Percentiles rank a stretch among this genome's conserved stretches.
phyloP scores from a whole-genome alignment of 23 tunicate species.

The Phallusia fumigata region DNA sequence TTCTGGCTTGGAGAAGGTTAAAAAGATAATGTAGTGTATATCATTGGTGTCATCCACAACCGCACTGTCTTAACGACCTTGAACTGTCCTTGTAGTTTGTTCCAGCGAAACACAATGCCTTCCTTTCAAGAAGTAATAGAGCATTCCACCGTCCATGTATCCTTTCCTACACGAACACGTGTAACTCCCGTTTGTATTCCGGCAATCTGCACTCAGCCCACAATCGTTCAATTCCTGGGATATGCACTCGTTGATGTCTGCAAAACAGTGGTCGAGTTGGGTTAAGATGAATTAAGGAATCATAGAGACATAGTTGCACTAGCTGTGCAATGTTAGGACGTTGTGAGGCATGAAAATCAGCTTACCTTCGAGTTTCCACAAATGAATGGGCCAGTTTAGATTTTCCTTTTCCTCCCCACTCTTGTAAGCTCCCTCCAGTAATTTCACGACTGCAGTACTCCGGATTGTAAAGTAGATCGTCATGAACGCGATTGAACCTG shows the following conservation, averaged over 20 bases:
- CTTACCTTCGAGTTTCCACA: constrained; percentile 1
- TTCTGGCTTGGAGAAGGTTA: no score
- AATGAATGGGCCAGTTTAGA: not conserved
- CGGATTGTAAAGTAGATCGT: not conserved
- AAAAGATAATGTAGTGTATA: no score
- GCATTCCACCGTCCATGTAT: not conserved
- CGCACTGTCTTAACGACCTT: no score
- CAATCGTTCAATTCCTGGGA: not conserved
- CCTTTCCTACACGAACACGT: not conserved
- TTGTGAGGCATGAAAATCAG: no score
- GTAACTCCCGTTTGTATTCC: not conserved
- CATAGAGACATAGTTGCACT: no score
- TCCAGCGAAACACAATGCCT: not conserved
- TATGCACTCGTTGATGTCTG: not conserved
- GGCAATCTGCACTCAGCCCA: not conserved
- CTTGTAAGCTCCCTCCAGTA: not conserved
- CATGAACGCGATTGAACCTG: not conserved
- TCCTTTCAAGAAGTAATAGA: not conserved
- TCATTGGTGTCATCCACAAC: no score
- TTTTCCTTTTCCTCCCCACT: not conserved
- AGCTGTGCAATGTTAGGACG: no score
- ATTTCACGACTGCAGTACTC: not conserved
- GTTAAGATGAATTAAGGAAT: not conserved
- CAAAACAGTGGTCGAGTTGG: not conserved
- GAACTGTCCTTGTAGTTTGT: not conserved